A percentile compares a stretch with the other conserved stretches of the same genome.
Evolutionary conservation across 1,140 invertebrate genomes (phyloP).

Genomic region (Drosophila pandora): DNA sequence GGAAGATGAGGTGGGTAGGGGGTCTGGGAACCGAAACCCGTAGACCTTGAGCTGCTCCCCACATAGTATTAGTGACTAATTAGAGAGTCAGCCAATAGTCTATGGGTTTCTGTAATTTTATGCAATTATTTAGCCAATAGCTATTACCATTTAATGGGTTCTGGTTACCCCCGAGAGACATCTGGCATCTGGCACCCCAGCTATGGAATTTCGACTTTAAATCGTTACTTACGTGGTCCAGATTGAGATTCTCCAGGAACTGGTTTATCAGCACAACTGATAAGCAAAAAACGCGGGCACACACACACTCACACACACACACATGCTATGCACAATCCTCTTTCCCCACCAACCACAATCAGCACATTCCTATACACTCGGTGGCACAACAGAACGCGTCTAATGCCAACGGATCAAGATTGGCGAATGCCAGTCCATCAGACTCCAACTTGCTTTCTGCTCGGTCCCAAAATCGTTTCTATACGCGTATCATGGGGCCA

Average conservation of each 20-base stretch:
- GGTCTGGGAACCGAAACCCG: slow-evolving; percentile 33
- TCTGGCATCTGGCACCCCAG: slow-evolving; percentile 27
- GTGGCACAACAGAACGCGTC: slow-evolving; percentile 49
- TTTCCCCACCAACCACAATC: background rate
- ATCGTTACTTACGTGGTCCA: slow-evolving; percentile 41
- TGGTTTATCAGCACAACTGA: slow-evolving; percentile 40
- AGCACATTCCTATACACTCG: slow-evolving; percentile 13
- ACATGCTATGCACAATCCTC: too few relatives aligned
- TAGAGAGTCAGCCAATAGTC: slow-evolving; percentile 49
- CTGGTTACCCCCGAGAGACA: slow-evolving; percentile 5
- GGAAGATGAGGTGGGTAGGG: background rate
- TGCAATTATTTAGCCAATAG: slow-evolving; percentile 43
- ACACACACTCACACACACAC: slow-evolving; percentile 5
- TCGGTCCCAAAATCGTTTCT: slow-evolving; percentile 61
- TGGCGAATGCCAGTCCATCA: slow-evolving; percentile 66
- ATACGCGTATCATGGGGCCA: slow-evolving; percentile 39
- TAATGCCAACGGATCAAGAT: slow-evolving; percentile 75
- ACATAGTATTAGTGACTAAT: slow-evolving; percentile 64
- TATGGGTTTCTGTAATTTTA: slow-evolving; percentile 42
- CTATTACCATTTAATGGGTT: slow-evolving; percentile 53
- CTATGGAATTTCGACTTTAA: background rate
- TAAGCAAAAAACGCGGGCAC: slow-evolving; percentile 23
- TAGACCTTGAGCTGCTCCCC: slow-evolving; percentile 46
- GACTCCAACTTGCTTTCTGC: slow-evolving; percentile 57
- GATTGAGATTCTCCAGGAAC: slow-evolving; percentile 29